A percentile compares a stretch with the other conserved stretches of the same genome.
These are phyloP conservation scores for Centruroides sculpturatus DNA, from an alignment of 1,140 invertebrate species.

Conservation along the genomic window DNA sequence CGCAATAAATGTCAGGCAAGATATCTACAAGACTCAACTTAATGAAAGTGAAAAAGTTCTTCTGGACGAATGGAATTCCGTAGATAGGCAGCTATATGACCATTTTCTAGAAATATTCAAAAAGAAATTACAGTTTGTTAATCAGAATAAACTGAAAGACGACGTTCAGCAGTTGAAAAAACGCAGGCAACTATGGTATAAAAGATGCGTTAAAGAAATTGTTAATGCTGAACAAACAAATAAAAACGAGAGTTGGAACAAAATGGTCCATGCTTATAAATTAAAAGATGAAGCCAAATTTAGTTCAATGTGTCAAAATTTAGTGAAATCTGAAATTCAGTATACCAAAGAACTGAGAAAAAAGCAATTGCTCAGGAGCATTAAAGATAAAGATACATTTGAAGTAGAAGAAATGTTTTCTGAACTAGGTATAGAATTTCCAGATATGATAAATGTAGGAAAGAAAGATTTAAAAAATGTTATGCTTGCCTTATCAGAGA, in stretches of 20 bases:
- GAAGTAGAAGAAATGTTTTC: no score
- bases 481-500: no score
- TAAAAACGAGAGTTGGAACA: slow-evolving; percentile 10
- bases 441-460: no score
- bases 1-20: slow-evolving; percentile 25
- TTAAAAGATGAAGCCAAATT: slow-evolving; percentile 2
- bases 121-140: slow-evolving; percentile 9
- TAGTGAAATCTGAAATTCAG: slow-evolving; percentile 14
- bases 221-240: no score
- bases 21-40: slow-evolving; percentile 12
- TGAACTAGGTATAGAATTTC: no score
- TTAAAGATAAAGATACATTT: neutral
- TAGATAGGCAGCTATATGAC: slow-evolving; percentile 17
- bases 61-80: slow-evolving; percentile 14
- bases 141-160: slow-evolving; percentile 3
- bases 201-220: slow-evolving; percentile 13
- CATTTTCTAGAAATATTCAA: slow-evolving; percentile 16
- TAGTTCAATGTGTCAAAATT: slow-evolving; percentile 11
- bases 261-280: slow-evolving; percentile 12
- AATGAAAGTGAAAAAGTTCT: neutral
- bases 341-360: slow-evolving; percentile 15
- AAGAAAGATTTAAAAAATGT: no score
- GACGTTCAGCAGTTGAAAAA: slow-evolving; percentile 14
- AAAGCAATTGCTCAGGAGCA: slow-evolving; percentile 6
- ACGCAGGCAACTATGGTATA: slow-evolving; percentile 10